phyloP scores from a whole-genome alignment of 2,113 vertebrate species.

The Chlorocebus sabaeus region DNA sequence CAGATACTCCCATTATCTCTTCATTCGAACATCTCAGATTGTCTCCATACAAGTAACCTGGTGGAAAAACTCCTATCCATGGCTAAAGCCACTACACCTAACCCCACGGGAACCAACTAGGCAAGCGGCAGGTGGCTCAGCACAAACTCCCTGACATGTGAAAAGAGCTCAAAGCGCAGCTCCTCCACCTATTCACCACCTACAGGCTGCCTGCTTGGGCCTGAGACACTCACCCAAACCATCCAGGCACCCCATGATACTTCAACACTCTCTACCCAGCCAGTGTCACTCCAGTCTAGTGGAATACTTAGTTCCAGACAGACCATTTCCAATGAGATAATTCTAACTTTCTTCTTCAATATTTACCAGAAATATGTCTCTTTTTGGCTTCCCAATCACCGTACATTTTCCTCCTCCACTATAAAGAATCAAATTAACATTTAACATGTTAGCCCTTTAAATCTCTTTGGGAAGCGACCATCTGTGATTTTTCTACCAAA shows the following conservation, averaged over 20 bases:
- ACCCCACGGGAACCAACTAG: neutral
- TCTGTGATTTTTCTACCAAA: conserved; percentile 1
- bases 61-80: neutral
- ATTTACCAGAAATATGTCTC: neutral
- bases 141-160: neutral
- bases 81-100: neutral
- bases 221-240: neutral
- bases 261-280: neutral
- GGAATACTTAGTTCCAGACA: neutral
- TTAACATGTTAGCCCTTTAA: neutral
- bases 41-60: neutral
- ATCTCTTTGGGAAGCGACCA: neutral
- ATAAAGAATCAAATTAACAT: neutral
- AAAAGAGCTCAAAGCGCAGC: neutral
- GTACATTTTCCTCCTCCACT: neutral
- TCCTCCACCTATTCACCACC: neutral
- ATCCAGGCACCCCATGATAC: neutral
- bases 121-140: neutral
- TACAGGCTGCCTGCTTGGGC: neutral
- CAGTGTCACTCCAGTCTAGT: neutral
- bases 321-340: neutral
- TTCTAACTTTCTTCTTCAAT: neutral
- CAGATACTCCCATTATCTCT: neutral
- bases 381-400: neutral
- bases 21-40: neutral